Evolutionary conservation across 2,888 invertebrate genomes (phyloP).

Genomic region (Flexamia atlantica): DNA sequence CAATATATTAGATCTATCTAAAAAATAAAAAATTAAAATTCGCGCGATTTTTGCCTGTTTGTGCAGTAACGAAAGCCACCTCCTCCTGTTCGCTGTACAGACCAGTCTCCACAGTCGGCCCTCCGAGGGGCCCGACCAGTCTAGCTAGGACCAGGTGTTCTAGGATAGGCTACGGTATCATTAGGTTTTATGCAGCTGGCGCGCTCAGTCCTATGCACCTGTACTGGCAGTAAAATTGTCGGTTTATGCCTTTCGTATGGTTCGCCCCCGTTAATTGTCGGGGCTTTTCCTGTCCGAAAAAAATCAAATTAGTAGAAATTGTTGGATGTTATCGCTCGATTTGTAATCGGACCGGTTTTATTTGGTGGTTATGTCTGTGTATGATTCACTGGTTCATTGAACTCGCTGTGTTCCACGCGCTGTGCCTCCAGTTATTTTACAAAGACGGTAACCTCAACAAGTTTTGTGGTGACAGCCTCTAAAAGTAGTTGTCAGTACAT

Average conservation of each 20-base stretch:
- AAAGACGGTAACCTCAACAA: too few relatives aligned
- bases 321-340: neutral
- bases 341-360: neutral
- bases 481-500: too few relatives aligned
- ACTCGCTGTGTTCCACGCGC: too few relatives aligned
- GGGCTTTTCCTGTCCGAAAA: neutral
- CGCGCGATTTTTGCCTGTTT: too few relatives aligned
- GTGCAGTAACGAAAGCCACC: too few relatives aligned
- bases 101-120: too few relatives aligned
- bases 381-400: neutral
- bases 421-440: too few relatives aligned
- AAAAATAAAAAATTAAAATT: too few relatives aligned
- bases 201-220: constrained; percentile 6
- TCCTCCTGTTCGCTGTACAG: too few relatives aligned
- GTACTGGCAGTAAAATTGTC: neutral
- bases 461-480: too few relatives aligned
- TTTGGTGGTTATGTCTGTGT: constrained; percentile 8
- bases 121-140: constrained; percentile 42
- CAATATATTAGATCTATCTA: too few relatives aligned
- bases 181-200: constrained; percentile 34
- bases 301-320: neutral
- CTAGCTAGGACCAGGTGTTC: constrained; percentile 10
- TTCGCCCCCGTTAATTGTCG: neutral
- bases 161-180: constrained; percentile 22
- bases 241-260: neutral